These are phyloP conservation scores for Rhineura floridana DNA, from an alignment of 2,113 vertebrate species.

Conservation along the genomic window DNA sequence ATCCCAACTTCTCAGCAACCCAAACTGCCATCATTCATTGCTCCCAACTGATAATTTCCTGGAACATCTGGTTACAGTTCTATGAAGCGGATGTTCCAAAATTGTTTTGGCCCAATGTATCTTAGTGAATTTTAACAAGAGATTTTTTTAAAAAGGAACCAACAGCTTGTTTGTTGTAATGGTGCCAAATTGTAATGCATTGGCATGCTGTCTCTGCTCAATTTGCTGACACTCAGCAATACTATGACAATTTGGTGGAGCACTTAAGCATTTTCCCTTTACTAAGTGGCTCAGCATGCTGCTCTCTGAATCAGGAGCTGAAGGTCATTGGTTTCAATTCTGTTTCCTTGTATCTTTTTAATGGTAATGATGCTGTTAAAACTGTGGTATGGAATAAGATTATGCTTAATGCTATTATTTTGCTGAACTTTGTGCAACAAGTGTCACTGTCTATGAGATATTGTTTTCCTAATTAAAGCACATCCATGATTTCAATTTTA, in stretches of 20 bases:
- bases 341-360: constrained; percentile 27
- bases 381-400: constrained; percentile 5
- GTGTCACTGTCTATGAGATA: not conserved
- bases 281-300: constrained; percentile 28
- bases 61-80: not conserved
- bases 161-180: not conserved
- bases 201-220: not conserved
- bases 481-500: constrained; percentile 19
- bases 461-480: constrained; percentile 22
- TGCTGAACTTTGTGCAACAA: constrained; percentile 6
- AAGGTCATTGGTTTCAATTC: constrained; percentile 4
- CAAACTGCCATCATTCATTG: constrained; percentile 1
- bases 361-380: constrained; percentile 30
- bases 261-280: constrained; percentile 35
- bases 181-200: not conserved
- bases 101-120: not conserved
- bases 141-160: not conserved
- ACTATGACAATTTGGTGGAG: constrained; percentile 6
- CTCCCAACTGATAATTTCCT: constrained; percentile 28
- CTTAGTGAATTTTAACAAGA: constrained; percentile 24
- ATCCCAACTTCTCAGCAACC: not conserved
- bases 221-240: constrained; percentile 20
- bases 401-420: constrained; percentile 23
- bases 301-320: not conserved
- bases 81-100: not conserved